A percentile compares a stretch with the other conserved stretches of the same genome.
Evolutionary conservation across 1,140 invertebrate species (phyloP).

Genomic region (Ceratosolen solmsi): DNA sequence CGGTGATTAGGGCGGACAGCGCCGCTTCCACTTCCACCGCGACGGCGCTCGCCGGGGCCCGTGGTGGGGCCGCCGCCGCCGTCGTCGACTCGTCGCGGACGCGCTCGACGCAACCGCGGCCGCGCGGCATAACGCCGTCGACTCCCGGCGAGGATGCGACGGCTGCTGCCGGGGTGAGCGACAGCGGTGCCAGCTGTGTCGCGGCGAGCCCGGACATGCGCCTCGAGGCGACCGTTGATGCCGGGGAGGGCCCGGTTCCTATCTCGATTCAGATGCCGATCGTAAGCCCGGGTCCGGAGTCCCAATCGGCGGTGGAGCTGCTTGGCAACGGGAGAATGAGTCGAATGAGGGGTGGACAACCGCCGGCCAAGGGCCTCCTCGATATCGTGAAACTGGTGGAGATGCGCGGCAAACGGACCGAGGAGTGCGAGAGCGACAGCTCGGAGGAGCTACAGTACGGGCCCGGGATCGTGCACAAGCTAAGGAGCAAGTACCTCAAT

Average conservation of each 20-base stretch:
- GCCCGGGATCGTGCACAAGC: slow-evolving; percentile 90
- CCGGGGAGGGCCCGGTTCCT: slow-evolving; percentile 38
- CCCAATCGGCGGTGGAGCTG: slow-evolving; percentile 25
- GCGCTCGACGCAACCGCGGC: slow-evolving; percentile 31
- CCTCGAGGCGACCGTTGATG: slow-evolving; percentile 70
- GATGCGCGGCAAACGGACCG: slow-evolving; percentile 47
- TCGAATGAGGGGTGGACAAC: slow-evolving; percentile 23
- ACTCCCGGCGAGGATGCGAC: slow-evolving; percentile 65
- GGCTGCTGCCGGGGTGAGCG: neutral
- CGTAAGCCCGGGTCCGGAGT: slow-evolving; percentile 57
- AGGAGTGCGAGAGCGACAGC: slow-evolving; percentile 74
- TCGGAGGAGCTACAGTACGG: slow-evolving; percentile 90
- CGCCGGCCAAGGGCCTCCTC: neutral
- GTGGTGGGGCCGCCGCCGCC: slow-evolving; percentile 18
- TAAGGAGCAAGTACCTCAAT: slow-evolving; percentile 88
- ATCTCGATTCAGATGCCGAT: slow-evolving; percentile 68
- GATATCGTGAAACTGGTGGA: slow-evolving; percentile 51
- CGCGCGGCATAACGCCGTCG: slow-evolving; percentile 53
- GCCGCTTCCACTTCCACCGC: slow-evolving; percentile 48
- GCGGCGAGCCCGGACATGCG: slow-evolving; percentile 58
- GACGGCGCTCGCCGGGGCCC: neutral
- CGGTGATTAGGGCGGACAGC: slow-evolving; percentile 52
- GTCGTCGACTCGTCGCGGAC: neutral
- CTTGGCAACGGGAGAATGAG: neutral
- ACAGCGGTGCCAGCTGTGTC: neutral